A percentile compares a stretch with the other conserved stretches of the same genome.
Conservation (phyloP, 2,888 invertebrate species). For the Lepidochrysops patricia region DNA sequence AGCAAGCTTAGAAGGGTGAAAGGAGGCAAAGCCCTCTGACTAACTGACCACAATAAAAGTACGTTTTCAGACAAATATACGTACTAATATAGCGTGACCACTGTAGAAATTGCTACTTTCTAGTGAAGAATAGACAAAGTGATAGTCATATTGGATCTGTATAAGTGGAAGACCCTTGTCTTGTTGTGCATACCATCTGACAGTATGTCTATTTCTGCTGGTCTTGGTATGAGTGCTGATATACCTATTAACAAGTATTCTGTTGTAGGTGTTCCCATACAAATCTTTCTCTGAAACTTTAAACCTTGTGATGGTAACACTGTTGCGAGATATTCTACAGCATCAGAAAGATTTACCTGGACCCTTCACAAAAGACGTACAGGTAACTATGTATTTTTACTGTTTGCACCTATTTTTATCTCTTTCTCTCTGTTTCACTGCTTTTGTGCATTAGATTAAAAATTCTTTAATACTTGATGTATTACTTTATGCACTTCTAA, state of each 20-base stretch:
- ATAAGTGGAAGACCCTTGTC: no score
- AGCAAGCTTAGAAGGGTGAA: no score
- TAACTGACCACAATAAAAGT: no score
- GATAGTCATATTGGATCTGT: no score
- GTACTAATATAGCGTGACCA: no score
- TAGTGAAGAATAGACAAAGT: no score
- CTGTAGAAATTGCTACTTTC: no score
- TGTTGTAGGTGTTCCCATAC: constrained; percentile 87
- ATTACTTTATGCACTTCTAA: background rate
- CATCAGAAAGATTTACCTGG: constrained; percentile 91
- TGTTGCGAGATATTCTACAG: constrained; percentile 91
- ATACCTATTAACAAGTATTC: background rate
- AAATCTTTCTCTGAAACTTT: constrained; percentile 96
- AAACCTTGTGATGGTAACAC: constrained; percentile 92
- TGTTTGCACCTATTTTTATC: background rate
- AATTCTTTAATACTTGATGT: background rate
- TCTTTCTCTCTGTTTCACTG: background rate
- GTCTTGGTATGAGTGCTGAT: no score
- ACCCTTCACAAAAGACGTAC: constrained; percentile 94
- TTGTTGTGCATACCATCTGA: no score
- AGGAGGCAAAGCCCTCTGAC: no score
- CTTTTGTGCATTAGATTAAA: background rate
- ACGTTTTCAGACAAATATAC: no score
- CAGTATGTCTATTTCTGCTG: no score
- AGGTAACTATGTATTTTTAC: constrained; percentile 39